phyloP scores from a whole-genome alignment of 2,888 invertebrate genomes.

The Unio pictorum region DNA sequence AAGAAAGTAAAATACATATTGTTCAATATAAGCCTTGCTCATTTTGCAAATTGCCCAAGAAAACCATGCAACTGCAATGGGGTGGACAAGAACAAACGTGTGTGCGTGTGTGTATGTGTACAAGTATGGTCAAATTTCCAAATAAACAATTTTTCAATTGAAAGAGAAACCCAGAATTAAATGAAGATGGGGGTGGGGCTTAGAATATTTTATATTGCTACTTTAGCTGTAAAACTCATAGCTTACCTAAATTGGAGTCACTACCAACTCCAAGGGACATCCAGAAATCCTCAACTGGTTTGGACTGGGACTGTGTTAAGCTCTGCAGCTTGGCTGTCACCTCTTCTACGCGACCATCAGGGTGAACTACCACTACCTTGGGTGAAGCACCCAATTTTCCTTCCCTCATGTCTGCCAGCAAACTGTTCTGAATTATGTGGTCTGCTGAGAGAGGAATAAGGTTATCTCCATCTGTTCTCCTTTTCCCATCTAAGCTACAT shows the following conservation, averaged over 20 bases:
- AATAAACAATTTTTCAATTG: too few relatives aligned
- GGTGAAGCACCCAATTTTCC: constrained; percentile 61
- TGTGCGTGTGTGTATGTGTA: too few relatives aligned
- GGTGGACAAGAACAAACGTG: too few relatives aligned
- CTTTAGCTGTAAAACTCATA: too few relatives aligned
- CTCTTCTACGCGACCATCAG: constrained; percentile 62
- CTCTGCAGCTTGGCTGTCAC: constrained; percentile 53
- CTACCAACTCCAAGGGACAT: constrained; percentile 33
- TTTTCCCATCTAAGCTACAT: background rate
- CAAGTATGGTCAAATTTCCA: too few relatives aligned
- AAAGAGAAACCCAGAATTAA: too few relatives aligned
- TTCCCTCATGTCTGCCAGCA: constrained; percentile 57
- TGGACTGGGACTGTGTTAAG: constrained; percentile 35
- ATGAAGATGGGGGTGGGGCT: too few relatives aligned
- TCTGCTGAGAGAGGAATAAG: constrained; percentile 44
- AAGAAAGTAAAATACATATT: too few relatives aligned
- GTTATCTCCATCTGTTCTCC: constrained; percentile 11
- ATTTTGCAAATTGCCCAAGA: too few relatives aligned
- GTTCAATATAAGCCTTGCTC: too few relatives aligned
- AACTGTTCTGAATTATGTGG: constrained; percentile 55
- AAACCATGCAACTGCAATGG: too few relatives aligned
- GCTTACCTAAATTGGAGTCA: constrained; percentile 32
- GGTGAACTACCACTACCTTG: constrained; percentile 65
- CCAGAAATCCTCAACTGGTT: constrained; percentile 37
- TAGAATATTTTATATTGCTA: too few relatives aligned